Conservation (phyloP, 2,113 vertebrate genomes). For the Takifugu flavidus region DNA sequence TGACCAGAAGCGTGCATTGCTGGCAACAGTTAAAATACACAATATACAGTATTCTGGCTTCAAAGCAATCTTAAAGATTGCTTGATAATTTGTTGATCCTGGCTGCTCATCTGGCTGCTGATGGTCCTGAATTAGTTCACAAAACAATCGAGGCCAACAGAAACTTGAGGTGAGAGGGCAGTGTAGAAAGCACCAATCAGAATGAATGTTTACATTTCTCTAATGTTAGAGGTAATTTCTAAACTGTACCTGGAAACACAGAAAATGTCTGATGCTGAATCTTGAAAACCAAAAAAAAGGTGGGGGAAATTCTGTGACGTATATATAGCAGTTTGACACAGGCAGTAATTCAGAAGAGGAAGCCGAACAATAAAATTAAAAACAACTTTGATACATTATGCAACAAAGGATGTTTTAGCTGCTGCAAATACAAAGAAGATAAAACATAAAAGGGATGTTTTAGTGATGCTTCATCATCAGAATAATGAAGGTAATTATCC, state of each 20-base stretch:
- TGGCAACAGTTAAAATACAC: no score
- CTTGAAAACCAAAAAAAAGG: no score
- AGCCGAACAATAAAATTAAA: slow-evolving; percentile 27
- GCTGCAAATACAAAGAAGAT: slow-evolving; percentile 42
- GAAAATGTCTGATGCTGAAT: neutral
- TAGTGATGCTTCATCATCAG: slow-evolving; percentile 58
- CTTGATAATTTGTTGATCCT: slow-evolving; percentile 51
- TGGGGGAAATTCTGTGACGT: neutral
- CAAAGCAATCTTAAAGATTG: slow-evolving; percentile 1
- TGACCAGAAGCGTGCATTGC: no score
- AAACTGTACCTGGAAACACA: neutral
- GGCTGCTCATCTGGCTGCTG: slow-evolving; percentile 27
- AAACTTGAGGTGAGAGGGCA: slow-evolving; percentile 10
- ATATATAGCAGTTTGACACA: slow-evolving; percentile 9
- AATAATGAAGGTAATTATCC: slow-evolving; percentile 66
- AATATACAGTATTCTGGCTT: no score
- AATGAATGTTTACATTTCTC: slow-evolving; percentile 5
- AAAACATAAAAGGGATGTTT: slow-evolving; percentile 66
- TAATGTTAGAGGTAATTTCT: neutral
- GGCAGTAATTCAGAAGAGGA: slow-evolving; percentile 20
- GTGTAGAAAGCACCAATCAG: slow-evolving; percentile 1
- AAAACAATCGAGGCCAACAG: slow-evolving; percentile 50
- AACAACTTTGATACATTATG: slow-evolving; percentile 29
- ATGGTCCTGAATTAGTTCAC: slow-evolving; percentile 63
- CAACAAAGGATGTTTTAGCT: slow-evolving; percentile 18